Conservation (phyloP, 2,797 vertebrate genomes). For the Crax fasciolata region DNA sequence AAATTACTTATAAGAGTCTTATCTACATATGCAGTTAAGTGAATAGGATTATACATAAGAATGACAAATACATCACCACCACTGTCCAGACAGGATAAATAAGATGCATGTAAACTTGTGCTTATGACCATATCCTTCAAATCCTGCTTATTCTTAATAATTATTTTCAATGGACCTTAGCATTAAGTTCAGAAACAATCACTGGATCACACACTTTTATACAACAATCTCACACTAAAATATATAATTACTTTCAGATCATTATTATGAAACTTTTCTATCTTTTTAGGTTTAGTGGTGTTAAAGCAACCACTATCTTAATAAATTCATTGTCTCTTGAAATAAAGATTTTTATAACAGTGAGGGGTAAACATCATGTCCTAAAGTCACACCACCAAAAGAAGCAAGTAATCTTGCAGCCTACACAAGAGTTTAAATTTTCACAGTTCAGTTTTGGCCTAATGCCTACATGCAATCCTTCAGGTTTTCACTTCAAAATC, state of each 20-base stretch:
- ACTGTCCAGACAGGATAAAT: background rate
- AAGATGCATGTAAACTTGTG: background rate
- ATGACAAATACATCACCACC: background rate
- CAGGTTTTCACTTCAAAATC: constrained; percentile 30
- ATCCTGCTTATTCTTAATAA: background rate
- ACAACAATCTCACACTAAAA: background rate
- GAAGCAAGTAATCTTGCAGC: constrained; percentile 34
- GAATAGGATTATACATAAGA: background rate
- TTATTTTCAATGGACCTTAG: background rate
- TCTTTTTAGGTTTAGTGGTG: background rate
- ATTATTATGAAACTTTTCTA: background rate
- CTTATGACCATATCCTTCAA: background rate
- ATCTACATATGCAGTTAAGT: background rate
- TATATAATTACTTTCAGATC: background rate
- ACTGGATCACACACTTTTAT: background rate
- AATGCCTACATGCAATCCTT: constrained; percentile 42
- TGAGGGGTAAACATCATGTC: constrained; percentile 7
- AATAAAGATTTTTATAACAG: background rate
- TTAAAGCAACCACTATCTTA: background rate
- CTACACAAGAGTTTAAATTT: constrained; percentile 37
- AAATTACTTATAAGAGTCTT: background rate
- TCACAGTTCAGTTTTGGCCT: constrained; percentile 47
- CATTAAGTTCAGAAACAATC: background rate
- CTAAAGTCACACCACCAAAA: background rate
- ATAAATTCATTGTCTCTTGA: constrained; percentile 5